A percentile compares a stretch with the other conserved stretches of the same genome.
phyloP scores from a whole-genome alignment of 2,113 vertebrate genomes.

The Atractosteus spatula region DNA sequence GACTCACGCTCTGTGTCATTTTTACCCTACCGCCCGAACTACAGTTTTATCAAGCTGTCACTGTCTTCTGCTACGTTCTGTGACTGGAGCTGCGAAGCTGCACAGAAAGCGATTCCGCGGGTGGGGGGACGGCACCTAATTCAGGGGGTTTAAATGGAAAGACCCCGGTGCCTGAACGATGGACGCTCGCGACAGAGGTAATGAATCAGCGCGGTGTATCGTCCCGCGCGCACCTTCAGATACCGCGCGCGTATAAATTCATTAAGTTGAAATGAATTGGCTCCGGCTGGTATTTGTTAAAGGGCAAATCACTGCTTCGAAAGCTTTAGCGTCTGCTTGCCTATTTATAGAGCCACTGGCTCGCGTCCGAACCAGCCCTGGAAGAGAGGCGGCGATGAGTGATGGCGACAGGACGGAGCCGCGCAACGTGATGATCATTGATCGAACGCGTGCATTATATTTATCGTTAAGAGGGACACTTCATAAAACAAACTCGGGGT shows the following conservation, averaged over 20 bases:
- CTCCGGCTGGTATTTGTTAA: slow-evolving; percentile 17
- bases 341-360: slow-evolving; percentile 11
- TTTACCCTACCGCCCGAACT: no score
- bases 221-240: no score
- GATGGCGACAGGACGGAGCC: slow-evolving; percentile 7
- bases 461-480: slow-evolving; percentile 12
- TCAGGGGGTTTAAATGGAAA: no score
- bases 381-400: slow-evolving; percentile 9
- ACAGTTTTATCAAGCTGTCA: no score
- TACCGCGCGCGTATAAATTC: neutral
- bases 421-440: slow-evolving; percentile 18
- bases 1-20: no score
- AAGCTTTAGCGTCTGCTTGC: neutral
- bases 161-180: no score
- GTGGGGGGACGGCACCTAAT: no score
- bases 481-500: slow-evolving; percentile 13
- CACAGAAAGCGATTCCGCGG: no score
- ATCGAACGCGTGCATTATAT: slow-evolving; percentile 15
- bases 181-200: no score
- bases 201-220: no score
- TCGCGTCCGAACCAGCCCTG: slow-evolving; percentile 17
- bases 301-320: slow-evolving; percentile 15
- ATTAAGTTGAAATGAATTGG: slow-evolving; percentile 12
- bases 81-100: no score
- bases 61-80: no score